A percentile compares a stretch with the other conserved stretches of the same genome.
These are phyloP conservation scores for Brachionichthys hirsutus DNA, from an alignment of 2,113 vertebrate genomes.

Conservation along the genomic window DNA sequence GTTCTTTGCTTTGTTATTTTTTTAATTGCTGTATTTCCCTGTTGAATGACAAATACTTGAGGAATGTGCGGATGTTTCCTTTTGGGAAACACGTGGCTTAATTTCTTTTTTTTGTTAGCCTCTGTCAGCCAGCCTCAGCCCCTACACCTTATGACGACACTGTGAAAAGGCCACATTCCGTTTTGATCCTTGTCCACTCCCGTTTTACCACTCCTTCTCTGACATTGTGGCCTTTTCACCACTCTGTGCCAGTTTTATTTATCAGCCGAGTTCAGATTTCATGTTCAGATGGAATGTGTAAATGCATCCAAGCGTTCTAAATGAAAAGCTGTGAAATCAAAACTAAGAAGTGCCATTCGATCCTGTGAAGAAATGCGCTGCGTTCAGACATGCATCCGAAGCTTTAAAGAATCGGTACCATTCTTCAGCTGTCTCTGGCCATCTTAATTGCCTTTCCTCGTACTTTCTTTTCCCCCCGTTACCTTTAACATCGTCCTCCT, in stretches of 20 bases:
- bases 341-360: conserved; percentile 69
- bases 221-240: conserved; percentile 77
- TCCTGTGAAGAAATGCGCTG: conserved; percentile 45
- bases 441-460: conserved; percentile 10
- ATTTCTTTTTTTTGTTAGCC: conserved; percentile 5
- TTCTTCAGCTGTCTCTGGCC: conserved; percentile 25
- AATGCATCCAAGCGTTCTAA: conserved; percentile 56
- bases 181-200: neutral
- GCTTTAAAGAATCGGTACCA: conserved; percentile 53
- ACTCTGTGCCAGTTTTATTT: conserved; percentile 74
- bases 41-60: conserved; percentile 48
- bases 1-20: conserved; percentile 64
- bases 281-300: conserved; percentile 61
- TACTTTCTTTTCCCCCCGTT: conserved; percentile 12
- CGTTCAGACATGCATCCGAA: conserved; percentile 45
- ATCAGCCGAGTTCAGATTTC: conserved; percentile 62
- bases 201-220: conserved; percentile 38
- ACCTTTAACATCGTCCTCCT: neutral
- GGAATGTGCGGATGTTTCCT: conserved; percentile 47
- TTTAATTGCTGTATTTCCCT: conserved; percentile 48
- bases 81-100: conserved; percentile 26
- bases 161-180: conserved; percentile 56
- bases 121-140: conserved; percentile 25
- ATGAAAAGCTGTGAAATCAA: conserved; percentile 69
- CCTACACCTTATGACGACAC: conserved; percentile 37